phyloP scores from a whole-genome alignment of 2,797 vertebrate genomes.

The Cyclopterus lumpus region DNA sequence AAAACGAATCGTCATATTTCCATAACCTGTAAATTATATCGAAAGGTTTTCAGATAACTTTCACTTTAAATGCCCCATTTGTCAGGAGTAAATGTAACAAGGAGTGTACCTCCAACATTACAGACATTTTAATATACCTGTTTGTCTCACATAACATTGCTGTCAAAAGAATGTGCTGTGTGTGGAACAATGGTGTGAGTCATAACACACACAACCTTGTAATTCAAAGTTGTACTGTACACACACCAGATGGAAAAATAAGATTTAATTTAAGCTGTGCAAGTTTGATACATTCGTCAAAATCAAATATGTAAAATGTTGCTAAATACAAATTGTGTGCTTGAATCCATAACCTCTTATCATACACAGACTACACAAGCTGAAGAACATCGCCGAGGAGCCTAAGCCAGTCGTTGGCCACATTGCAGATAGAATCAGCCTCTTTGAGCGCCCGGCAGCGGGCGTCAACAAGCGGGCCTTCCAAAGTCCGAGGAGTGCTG shows the following conservation, averaged over 20 bases:
- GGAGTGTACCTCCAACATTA: background rate
- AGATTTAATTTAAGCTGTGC: background rate
- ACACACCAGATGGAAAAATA: slow-evolving; percentile 7
- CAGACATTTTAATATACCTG: background rate
- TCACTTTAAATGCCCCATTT: background rate
- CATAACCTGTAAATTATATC: background rate
- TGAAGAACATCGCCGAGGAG: slow-evolving; percentile 53
- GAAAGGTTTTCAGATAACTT: background rate
- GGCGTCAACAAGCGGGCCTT: slow-evolving; percentile 64
- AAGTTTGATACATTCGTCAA: background rate
- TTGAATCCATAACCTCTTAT: slow-evolving; percentile 24
- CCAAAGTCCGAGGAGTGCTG: slow-evolving; percentile 75
- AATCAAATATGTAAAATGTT: background rate
- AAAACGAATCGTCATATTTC: slow-evolving; percentile 11
- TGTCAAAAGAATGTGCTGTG: slow-evolving; percentile 28
- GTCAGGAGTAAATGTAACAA: slow-evolving; percentile 4
- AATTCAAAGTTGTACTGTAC: background rate
- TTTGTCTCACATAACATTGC: slow-evolving; percentile 1
- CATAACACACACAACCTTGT: slow-evolving; percentile 49
- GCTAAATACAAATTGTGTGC: background rate
- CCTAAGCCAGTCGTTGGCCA: slow-evolving; percentile 68
- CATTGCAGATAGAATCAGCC: slow-evolving; percentile 90
- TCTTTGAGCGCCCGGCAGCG: slow-evolving; percentile 86
- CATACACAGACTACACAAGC: slow-evolving; percentile 58
- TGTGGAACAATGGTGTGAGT: slow-evolving; percentile 45